Evolutionary conservation across 2,797 vertebrate species (phyloP), one percentile per base, ranked within the genome.

Genomic region (Chrysocyon brachyurus): DNA sequence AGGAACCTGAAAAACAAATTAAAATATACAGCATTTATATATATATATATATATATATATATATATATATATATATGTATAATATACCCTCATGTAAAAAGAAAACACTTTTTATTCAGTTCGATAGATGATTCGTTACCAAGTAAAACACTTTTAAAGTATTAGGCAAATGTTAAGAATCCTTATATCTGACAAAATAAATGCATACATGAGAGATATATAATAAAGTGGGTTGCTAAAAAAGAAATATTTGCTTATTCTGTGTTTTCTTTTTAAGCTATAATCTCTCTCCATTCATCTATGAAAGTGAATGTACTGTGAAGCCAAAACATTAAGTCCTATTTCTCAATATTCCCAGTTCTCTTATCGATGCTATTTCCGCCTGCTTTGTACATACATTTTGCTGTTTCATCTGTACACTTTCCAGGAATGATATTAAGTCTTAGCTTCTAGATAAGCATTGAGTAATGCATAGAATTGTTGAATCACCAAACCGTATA

Each of bases 1-100:
- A 96, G 97, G 3, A 1, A 94, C 82, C 99, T 99, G 98, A 94
- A 97, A 98, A 98, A 97, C 96, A 64, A 94, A 97, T 96, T 64
- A 93, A 90, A 90, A 79, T 2, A 28, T 28, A 56, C 21, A 5
- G n/a, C 54, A 22, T 98, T 73, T 97, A 46, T 54, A 54, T 54
- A 54, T 15, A 54, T 15, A 54, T 15, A 14, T 15, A 54, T 15
- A 54, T 15, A 57, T 73, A 95, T 21, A 66, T 40, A 36, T 6
- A 40, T 54, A 54, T 54, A 54, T 14, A 54, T 15, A 54, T 15
- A 14, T 15, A 54, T 15, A 54, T 15, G 56, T 73, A 95, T 22
- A 64, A 84, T 46, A 90, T 98, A 98, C 89, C 97, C 40, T 24
- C 93, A 88, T 83, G 78, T 92, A 95, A 97, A 83, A 97, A 36